Evolutionary conservation across 1,140 invertebrate species (phyloP).

Genomic region (Harpegnathos saltator): DNA sequence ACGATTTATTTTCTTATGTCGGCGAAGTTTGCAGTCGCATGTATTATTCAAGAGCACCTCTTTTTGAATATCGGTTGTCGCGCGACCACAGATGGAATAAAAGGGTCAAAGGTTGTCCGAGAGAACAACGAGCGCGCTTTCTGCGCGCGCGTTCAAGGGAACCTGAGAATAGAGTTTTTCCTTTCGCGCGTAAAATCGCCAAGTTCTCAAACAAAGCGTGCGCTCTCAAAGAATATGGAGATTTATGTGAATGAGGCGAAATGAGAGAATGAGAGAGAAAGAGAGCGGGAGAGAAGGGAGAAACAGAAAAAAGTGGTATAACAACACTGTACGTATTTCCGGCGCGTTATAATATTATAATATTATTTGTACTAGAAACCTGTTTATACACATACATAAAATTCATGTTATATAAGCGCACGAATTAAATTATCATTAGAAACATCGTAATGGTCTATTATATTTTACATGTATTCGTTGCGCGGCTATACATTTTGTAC

Average conservation of each 20-base stretch:
- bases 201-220: constrained; percentile 37
- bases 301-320: too few species aligned
- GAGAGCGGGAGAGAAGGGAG: too few species aligned
- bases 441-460: too few species aligned
- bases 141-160: background rate
- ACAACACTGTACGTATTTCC: background rate
- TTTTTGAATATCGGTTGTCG: constrained; percentile 34
- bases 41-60: constrained; percentile 38
- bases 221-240: background rate
- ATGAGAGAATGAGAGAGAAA: background rate
- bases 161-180: constrained; percentile 19
- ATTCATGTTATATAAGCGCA: too few species aligned
- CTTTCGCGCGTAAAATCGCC: constrained; percentile 38
- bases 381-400: too few species aligned
- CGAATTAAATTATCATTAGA: too few species aligned
- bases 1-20: constrained; percentile 36
- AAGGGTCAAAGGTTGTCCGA: constrained; percentile 46
- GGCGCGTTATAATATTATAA: background rate
- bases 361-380: background rate
- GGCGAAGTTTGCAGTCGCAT: constrained; percentile 30
- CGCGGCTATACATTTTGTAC: too few species aligned
- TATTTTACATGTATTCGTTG: too few species aligned
- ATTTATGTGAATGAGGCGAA: background rate
- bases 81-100: constrained; percentile 41
- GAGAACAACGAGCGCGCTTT: constrained; percentile 25